Conservation (phyloP, 1,140 invertebrate genomes). For the Fopius arisanus region DNA sequence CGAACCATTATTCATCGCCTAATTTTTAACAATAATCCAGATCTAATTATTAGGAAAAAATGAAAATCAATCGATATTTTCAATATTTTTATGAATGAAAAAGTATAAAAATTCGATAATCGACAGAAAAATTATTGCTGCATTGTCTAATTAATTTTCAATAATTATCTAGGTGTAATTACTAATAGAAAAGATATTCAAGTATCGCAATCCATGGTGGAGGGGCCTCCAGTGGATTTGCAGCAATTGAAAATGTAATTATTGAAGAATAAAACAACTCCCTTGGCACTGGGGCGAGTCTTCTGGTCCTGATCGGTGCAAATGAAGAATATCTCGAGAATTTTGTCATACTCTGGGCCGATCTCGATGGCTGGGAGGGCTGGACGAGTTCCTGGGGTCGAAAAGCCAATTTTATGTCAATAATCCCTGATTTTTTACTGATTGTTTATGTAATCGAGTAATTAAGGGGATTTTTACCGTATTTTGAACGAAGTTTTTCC, state of each 20-base stretch:
- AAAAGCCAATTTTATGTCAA: background rate
- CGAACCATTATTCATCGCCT: no score
- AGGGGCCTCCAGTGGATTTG: background rate
- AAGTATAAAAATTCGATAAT: no score
- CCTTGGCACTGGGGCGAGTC: conserved; percentile 70
- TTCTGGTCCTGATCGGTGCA: conserved; percentile 73
- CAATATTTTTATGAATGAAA: no score
- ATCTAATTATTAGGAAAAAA: no score
- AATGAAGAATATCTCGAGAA: conserved; percentile 75
- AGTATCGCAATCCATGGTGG: conserved; percentile 4
- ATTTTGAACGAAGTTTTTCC: conserved; percentile 29
- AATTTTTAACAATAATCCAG: no score
- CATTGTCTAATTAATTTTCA: conserved; percentile 5
- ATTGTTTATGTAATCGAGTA: background rate
- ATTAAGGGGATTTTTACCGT: conserved; percentile 42
- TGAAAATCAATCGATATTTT: background rate
- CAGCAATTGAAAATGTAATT: conserved; percentile 39
- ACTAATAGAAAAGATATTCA: no score
- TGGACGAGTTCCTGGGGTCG: conserved; percentile 70
- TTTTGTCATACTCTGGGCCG: conserved; percentile 68
- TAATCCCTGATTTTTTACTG: background rate
- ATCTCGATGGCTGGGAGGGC: conserved; percentile 72
- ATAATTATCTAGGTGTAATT: conserved; percentile 21
- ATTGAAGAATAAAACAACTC: conserved; percentile 56
- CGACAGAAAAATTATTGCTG: background rate